Base-by-base conservation (phyloP, 2,113 vertebrate species). In the Neotoma lepida region DNA sequence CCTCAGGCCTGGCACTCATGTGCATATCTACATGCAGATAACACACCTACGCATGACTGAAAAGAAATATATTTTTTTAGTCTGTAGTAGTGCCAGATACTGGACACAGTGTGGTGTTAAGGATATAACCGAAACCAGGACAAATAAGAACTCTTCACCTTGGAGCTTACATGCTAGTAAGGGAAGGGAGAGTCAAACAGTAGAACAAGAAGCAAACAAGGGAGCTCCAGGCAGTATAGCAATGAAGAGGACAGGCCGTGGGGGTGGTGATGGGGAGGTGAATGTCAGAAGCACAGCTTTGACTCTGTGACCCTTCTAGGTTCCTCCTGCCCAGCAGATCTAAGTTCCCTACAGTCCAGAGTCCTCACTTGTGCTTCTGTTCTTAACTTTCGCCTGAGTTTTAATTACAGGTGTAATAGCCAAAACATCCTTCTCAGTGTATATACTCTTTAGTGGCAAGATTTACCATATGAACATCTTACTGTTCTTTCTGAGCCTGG, bases 201-300 rank as follows among this genome's bases (percentile, higher is more conserved):
- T 28, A 81, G 13, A 85, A 88, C 15, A 80, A 90, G 84, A 82
- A 86, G 71, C 56, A 85, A 91, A 56, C 9, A 51, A 91, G 70
- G 56, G 41, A 68, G 90, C 61, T 74, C 30, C 20, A 70, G 35
- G 41, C 20, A 35, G 82, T 49, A 49, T 58, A 54, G 63, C 33
- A 61, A 28, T 17, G 17, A 33, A 64, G 51, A 2, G 68, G 41
- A 35, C 22, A 10, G 20, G 3, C 1, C 0, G 4, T 71, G 39
- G 24, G 58, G 30, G 71, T 2, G 13, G 30, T 46, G 17, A 13
- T 28, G 41, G 28, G 17, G 49, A 76, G 58, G 64, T 51, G 44
- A 17, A 6, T 85, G 82, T 46, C 28, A 64, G 39, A 63, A 84
- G 39, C 7, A 18, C 39, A 20, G 30, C 82, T 85, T 35, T 46